Conservation (phyloP, 2,888 invertebrate species). For the Apamea epomidion region DNA sequence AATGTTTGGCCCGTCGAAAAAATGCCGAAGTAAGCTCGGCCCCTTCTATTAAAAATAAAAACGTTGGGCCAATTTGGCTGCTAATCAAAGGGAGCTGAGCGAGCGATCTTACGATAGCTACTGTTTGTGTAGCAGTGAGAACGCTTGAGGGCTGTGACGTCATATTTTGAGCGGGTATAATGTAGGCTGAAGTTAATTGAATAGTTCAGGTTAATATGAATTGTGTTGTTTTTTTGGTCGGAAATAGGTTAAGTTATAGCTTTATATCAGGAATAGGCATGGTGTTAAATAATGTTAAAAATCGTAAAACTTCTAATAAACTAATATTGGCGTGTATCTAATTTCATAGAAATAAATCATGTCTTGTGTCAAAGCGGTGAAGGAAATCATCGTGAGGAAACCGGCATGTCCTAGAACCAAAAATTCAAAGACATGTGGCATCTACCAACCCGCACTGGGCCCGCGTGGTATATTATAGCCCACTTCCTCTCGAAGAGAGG, state of each 20-base stretch:
- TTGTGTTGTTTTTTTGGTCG: not conserved
- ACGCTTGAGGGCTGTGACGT: constrained; percentile 38
- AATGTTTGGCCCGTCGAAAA: constrained; percentile 67
- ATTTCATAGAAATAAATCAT: not conserved
- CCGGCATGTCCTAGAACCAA: too few relatives aligned
- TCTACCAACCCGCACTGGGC: too few relatives aligned
- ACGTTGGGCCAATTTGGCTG: constrained; percentile 72
- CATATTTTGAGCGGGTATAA: constrained; percentile 35
- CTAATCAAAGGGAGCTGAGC: constrained; percentile 76
- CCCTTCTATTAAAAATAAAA: constrained; percentile 77
- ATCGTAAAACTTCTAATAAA: not conserved
- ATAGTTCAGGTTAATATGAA: not conserved
- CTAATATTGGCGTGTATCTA: not conserved
- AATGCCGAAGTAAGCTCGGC: constrained; percentile 67
- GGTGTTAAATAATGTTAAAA: not conserved
- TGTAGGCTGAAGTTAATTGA: constrained; percentile 4
- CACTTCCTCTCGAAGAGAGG: too few relatives aligned
- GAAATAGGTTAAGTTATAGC: not conserved
- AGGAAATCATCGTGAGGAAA: too few relatives aligned
- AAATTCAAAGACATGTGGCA: too few relatives aligned
- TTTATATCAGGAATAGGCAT: not conserved
- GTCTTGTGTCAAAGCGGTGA: too few relatives aligned
- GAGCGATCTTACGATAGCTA: constrained; percentile 66
- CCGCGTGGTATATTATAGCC: too few relatives aligned
- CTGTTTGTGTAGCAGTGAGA: constrained; percentile 51